Evolutionary conservation across 2,888 invertebrate species (phyloP).

Genomic region (Proisotoma minuta): DNA sequence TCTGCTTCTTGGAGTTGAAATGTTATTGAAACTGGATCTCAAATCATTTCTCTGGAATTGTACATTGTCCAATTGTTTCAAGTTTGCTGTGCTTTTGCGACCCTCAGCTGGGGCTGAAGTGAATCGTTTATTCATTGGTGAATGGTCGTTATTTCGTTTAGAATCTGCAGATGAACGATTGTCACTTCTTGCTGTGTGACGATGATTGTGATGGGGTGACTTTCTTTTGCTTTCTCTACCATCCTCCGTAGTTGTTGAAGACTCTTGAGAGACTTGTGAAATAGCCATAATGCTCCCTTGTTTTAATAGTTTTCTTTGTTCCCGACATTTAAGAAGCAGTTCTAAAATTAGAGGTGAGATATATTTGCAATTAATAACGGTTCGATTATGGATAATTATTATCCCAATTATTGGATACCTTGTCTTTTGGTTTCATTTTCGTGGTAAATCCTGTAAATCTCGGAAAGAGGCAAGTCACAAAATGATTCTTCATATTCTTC

Average conservation of each 20-base stretch:
- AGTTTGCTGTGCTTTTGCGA: neutral
- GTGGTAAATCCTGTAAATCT: conserved; percentile 48
- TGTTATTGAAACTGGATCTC: conserved; percentile 9
- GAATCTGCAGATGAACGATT: neutral
- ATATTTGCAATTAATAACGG: no score
- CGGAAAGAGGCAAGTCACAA: conserved; percentile 45
- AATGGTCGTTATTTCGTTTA: neutral
- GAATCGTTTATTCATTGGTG: conserved; percentile 20
- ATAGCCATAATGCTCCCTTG: conserved; percentile 16
- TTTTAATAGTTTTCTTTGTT: conserved; percentile 33
- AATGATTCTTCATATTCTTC: conserved; percentile 50
- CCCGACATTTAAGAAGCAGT: conserved; percentile 47
- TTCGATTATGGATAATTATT: neutral
- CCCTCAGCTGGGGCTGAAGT: conserved; percentile 23
- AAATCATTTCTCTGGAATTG: conserved; percentile 30
- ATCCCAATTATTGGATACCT: conserved; percentile 35
- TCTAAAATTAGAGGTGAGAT: conserved; percentile 39
- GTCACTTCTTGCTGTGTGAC: neutral
- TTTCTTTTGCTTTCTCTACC: neutral
- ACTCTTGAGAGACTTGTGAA: conserved; percentile 9
- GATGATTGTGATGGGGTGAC: neutral
- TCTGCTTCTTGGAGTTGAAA: conserved; percentile 17
- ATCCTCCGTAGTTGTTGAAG: conserved; percentile 11
- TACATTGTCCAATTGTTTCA: neutral
- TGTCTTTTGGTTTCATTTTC: conserved; percentile 48